Base-by-base conservation (phyloP, 2,797 vertebrate species). In the Chloroceryle amazona region DNA sequence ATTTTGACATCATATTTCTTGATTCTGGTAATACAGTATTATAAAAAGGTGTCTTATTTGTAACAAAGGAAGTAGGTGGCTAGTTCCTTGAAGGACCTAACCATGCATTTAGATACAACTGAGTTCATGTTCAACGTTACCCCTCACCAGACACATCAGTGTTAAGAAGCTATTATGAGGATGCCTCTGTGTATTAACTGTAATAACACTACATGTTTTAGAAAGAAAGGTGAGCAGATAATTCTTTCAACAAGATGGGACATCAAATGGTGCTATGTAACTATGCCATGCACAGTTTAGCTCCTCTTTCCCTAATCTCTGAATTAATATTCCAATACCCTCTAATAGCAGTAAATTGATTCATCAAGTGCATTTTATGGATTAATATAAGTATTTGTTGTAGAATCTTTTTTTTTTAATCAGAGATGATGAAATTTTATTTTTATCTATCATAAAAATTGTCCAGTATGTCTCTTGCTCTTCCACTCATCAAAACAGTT, bases 71-170 rank as follows among this genome's bases (percentile, higher is more conserved):
- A 75, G 26, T 10, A 55, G 44, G 44, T 57, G 14, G 14, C 9
- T 22, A 20, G 18, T 23, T 81, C 22, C 18, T 55, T 74, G 55
- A 58, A 81, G 52, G 23, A 71, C 18, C 6, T 63, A 71, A 31
- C 11, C 4, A 10, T 60, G 12, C 22, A 13, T 76, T 91, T 84
- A 41, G 7, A 46, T 28, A 44, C 1, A 3, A 44, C 0, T 0
- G 23, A 81, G 9, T 13, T 72, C 33, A 58, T 57, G 17, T 3
- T 5, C 3, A 25, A 0, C 58, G 22, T 76, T 61, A 65, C 51
- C 12, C 20, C 17, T 70, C 29, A 37, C 7, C 29, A 73, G 12
- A 37, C 4, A 58, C 3, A 26, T 31, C 5, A 13, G 31, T 49
- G 13, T 51, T 80, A 66, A 62, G 16, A 81, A 76, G 7, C 17